phyloP scores from a whole-genome alignment of 1,140 invertebrate species.

The Heliconius hermathena region DNA sequence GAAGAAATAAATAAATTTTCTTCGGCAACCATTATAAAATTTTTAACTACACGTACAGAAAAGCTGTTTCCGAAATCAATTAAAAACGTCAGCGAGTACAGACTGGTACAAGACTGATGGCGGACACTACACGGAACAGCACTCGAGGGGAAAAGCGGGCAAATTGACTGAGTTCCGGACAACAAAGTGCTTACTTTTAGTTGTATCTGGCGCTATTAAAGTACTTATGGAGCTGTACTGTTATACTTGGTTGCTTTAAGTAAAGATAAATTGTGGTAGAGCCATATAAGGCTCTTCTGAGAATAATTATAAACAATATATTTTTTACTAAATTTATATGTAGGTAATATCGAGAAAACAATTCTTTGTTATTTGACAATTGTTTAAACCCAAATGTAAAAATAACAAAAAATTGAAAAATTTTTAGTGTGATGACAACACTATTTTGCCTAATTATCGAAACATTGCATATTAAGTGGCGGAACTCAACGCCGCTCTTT shows the following conservation, averaged over 20 bases:
- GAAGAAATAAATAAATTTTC: not conserved
- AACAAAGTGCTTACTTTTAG: slow-evolving; percentile 23
- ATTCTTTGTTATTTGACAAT: no score
- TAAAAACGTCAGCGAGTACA: slow-evolving; percentile 45
- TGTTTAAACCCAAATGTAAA: no score
- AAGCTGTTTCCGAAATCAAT: slow-evolving; percentile 44
- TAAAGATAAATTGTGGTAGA: not conserved
- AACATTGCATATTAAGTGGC: no score
- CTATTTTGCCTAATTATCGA: no score
- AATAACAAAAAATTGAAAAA: no score
- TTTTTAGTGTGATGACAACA: no score
- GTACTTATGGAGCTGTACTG: not conserved
- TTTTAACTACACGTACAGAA: slow-evolving; percentile 21
- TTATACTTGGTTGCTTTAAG: not conserved
- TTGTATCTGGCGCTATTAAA: slow-evolving; percentile 20
- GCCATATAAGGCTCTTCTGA: no score
- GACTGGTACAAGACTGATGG: slow-evolving; percentile 43
- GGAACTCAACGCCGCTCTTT: no score
- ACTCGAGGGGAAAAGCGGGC: slow-evolving; percentile 29
- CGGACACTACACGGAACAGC: slow-evolving; percentile 32
- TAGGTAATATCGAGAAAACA: no score
- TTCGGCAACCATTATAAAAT: not conserved
- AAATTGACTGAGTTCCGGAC: slow-evolving; percentile 34
- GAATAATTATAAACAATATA: not conserved
- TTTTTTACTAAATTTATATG: not conserved